Conservation (phyloP, 1,140 invertebrate genomes). For the Coenobita brevimanus region DNA sequence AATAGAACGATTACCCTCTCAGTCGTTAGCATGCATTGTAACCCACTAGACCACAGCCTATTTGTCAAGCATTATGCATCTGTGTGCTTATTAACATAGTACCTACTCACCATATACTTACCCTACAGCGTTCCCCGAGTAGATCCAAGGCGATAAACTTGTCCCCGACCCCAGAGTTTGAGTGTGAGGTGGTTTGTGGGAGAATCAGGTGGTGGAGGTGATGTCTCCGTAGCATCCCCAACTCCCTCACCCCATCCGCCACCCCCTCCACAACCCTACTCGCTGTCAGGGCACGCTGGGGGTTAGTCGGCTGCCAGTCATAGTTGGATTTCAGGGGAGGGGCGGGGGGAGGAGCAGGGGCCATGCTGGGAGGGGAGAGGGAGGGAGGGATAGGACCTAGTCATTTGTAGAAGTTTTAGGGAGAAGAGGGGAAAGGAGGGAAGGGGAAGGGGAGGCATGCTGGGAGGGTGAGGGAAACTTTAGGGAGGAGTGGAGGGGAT, state of each 20-base stretch:
- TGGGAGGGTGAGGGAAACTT: not conserved
- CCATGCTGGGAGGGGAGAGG: not conserved
- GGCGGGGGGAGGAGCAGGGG: not conserved
- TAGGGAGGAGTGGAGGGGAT: not conserved
- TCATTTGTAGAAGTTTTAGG: not conserved
- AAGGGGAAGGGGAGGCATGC: not conserved
- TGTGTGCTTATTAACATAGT: not conserved
- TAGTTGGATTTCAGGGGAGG: too few relatives aligned
- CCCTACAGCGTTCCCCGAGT: slow-evolving; percentile 22
- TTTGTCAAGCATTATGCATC: too few relatives aligned
- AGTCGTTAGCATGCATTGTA: too few relatives aligned
- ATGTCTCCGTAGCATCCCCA: slow-evolving; percentile 3
- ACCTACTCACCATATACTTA: not conserved
- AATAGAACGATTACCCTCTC: too few relatives aligned
- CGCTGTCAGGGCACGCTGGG: too few relatives aligned
- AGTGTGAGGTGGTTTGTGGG: not conserved
- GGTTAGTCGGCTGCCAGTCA: too few relatives aligned
- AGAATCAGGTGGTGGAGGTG: slow-evolving; percentile 33
- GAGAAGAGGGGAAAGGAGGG: not conserved
- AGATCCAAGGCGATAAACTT: slow-evolving; percentile 5
- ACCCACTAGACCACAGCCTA: too few relatives aligned
- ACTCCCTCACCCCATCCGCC: slow-evolving; percentile 25
- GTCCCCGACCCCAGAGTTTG: slow-evolving; percentile 10
- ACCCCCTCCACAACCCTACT: not conserved
- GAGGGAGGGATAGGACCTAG: not conserved